These are phyloP conservation scores for Caenorhabditis remanei DNA, from an alignment of 1,140 invertebrate species.

Conservation along the genomic window DNA sequence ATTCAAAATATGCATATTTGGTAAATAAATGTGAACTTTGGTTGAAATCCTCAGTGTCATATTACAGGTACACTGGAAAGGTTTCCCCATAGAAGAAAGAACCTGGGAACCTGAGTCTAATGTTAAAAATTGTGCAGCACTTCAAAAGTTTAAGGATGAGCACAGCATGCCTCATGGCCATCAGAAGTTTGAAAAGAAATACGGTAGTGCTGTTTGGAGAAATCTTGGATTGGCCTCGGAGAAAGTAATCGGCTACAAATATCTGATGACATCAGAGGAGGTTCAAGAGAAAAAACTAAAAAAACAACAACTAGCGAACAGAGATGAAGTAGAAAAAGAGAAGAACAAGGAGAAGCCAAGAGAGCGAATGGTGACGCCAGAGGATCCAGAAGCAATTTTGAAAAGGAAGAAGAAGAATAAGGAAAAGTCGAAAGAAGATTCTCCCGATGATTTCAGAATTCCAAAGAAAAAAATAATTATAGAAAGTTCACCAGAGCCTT, in stretches of 20 bases:
- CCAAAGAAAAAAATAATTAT: background rate
- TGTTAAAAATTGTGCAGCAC: background rate
- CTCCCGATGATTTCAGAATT: background rate
- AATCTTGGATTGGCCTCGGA: background rate
- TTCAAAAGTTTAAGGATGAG: background rate
- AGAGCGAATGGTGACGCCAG: background rate
- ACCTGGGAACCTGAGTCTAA: constrained; percentile 26
- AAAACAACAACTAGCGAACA: background rate
- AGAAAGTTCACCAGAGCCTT: background rate
- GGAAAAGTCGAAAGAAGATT: background rate
- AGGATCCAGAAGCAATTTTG: background rate
- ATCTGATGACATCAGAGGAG: background rate
- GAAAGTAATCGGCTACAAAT: background rate
- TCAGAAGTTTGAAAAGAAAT: background rate
- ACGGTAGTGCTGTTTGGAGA: background rate
- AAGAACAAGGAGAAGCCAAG: too few species aligned
- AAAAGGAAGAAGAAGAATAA: constrained; percentile 2
- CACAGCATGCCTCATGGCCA: background rate
- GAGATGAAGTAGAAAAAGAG: too few species aligned
- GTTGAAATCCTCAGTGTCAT: too few species aligned
- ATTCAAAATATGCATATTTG: constrained; percentile 24
- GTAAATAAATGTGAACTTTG: background rate
- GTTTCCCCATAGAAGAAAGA: background rate
- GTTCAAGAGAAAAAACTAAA: background rate
- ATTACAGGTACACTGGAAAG: constrained; percentile 15